Conservation (phyloP, 2,113 vertebrate genomes). For the Elachura formosa region DNA sequence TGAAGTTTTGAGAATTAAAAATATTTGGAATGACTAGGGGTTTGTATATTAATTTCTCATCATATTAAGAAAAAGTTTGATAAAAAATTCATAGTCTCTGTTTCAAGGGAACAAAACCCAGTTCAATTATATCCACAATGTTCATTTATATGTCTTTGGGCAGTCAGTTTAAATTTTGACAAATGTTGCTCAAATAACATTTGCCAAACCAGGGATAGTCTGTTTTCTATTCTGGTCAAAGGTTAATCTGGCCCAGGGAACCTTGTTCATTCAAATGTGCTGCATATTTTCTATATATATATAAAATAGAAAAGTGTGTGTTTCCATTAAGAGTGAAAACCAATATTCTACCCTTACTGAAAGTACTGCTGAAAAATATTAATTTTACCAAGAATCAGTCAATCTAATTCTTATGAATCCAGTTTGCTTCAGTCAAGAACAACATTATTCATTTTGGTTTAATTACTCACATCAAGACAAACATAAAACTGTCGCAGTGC, state of each 20-base stretch:
- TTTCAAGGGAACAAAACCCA: neutral
- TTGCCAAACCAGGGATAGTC: neutral
- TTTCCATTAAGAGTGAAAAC: neutral
- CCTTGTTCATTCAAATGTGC: neutral
- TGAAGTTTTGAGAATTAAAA: neutral
- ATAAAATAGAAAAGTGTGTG: neutral
- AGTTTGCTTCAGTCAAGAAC: neutral
- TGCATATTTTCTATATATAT: rapidly evolving
- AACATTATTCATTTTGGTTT: rapidly evolving
- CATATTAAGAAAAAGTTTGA: neutral
- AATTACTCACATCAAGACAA: neutral
- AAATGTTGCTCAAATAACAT: neutral
- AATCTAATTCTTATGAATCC: neutral
- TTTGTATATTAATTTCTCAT: neutral
- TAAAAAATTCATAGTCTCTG: neutral
- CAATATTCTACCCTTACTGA: neutral
- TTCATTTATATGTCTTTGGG: neutral
- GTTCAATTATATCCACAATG: neutral
- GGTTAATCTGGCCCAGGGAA: neutral
- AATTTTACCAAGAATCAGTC: neutral
- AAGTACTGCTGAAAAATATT: neutral
- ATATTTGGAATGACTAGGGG: neutral
- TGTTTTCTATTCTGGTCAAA: neutral
- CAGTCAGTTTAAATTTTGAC: neutral
- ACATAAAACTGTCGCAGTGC: no score